Base-by-base conservation (phyloP, 2,113 vertebrate genomes). In the Hippoglossus stenolepis region DNA sequence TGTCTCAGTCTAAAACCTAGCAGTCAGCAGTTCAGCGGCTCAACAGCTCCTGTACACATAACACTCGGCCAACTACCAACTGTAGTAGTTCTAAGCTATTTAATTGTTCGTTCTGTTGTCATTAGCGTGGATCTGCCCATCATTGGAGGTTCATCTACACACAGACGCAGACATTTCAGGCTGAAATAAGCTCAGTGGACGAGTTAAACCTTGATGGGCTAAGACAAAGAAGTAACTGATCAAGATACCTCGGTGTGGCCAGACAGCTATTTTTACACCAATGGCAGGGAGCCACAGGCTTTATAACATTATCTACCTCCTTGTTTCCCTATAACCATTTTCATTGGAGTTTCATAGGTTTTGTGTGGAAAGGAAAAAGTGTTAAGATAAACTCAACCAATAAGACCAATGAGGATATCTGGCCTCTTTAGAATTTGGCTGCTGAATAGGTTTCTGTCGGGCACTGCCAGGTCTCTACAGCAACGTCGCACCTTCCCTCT, bases 21-120 rank as follows among this genome's bases (percentile, higher is more conserved):
- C 13, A 8, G 67, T 88, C 84, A 82, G 87, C 87, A 70, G 18
- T 65, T 65, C 51, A 23, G 26, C 2, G 3, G 73, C 60, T 79
- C 68, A 75, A 23, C 21, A 20, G 79, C 38, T 76, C 47, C 2
- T 1, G 12, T 1, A 15, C 11, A 20, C 12, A 53, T 21, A 26
- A 26, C 0, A 10, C 17, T 57, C 35, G 14, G 23, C 15, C 18
- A 60, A 40, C 17, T 2, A 65, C 38, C 54, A 68, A 61, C 26
- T 20, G 35, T 23, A 21, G 31, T 47, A 56, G 35, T 68, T 88
- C 66, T 56, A 56, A 53, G 51, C 20, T 0, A 0, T 47, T 14
- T 2, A 0, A 26, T 62, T 0, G 1, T 4, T 70, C 45, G 1
- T 4, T 70, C 45, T 17, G 45, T 49, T 49, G 14, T 77, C 8